A percentile compares a stretch with the other conserved stretches of the same genome.
Conservation (phyloP, 2,797 vertebrate species). For the Poecilia picta region DNA sequence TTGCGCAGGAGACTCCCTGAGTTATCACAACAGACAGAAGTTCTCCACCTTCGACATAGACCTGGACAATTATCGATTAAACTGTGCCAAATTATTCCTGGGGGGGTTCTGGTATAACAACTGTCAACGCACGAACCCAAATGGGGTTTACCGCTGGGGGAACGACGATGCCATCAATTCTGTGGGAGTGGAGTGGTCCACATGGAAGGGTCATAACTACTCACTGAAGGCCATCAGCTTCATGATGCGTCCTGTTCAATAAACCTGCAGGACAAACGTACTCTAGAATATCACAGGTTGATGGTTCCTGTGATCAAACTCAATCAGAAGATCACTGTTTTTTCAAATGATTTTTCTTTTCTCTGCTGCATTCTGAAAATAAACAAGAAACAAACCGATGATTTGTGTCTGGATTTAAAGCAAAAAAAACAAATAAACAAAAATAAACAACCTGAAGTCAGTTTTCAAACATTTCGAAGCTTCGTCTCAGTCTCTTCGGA, state of each 20-base stretch:
- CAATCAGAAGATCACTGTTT: neutral
- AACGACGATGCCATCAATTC: fast-evolving
- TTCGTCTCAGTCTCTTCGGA: neutral
- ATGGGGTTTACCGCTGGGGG: constrained; percentile 48
- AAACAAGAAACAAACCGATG: constrained; percentile 10
- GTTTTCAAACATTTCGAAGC: neutral
- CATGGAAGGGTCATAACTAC: neutral
- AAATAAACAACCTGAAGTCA: neutral
- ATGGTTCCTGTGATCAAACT: neutral
- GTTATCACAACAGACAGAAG: fast-evolving
- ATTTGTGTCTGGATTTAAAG: neutral
- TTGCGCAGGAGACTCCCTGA: neutral
- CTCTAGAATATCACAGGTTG: neutral
- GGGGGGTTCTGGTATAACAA: constrained; percentile 12
- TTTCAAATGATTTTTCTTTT: neutral
- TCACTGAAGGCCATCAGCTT: constrained; percentile 41
- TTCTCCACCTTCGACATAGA: constrained; percentile 46
- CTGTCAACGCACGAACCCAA: neutral
- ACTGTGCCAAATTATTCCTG: fast-evolving
- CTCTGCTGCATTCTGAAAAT: neutral
- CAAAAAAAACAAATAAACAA: too few relatives aligned
- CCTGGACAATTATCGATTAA: fast-evolving
- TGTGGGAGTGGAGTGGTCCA: fast-evolving
- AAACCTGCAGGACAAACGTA: neutral
- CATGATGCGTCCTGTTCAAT: constrained; percentile 39